phyloP scores from a whole-genome alignment of 1,140 invertebrate species.

The Drosophila malerkotliana region DNA sequence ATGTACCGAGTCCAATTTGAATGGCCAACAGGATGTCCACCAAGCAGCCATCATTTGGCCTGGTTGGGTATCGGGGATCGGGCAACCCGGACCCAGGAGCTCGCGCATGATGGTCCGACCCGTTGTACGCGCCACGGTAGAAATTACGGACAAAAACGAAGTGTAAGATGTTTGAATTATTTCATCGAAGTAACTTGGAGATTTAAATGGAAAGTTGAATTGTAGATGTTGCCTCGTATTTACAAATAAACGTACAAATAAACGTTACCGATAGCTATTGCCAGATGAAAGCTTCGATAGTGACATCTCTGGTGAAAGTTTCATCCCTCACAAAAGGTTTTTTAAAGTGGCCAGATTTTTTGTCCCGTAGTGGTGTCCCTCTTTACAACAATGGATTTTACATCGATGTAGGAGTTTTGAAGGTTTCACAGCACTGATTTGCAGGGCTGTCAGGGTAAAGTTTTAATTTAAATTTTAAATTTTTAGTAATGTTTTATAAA shows the following conservation, averaged over 20 bases:
- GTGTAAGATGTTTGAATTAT: slow-evolving; percentile 1
- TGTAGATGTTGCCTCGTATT: slow-evolving; percentile 18
- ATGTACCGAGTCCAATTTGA: slow-evolving; percentile 72
- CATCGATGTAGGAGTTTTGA: background rate
- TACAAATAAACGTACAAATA: slow-evolving; percentile 7
- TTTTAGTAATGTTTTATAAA: too few relatives aligned
- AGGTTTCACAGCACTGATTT: background rate
- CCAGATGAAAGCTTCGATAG: background rate
- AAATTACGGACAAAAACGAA: background rate
- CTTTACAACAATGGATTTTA: too few relatives aligned
- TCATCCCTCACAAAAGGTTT: background rate
- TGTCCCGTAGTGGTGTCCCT: too few relatives aligned
- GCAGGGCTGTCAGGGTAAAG: too few relatives aligned
- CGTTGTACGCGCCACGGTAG: background rate
- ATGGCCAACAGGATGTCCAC: slow-evolving; percentile 60
- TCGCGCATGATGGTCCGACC: slow-evolving; percentile 77
- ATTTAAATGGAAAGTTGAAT: slow-evolving; percentile 35
- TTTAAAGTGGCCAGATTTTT: too few relatives aligned
- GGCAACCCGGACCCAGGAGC: slow-evolving; percentile 57
- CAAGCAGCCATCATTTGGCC: slow-evolving; percentile 86
- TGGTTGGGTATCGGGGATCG: slow-evolving; percentile 84
- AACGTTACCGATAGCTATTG: slow-evolving; percentile 37
- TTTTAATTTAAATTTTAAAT: too few relatives aligned
- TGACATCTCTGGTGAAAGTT: slow-evolving; percentile 1
- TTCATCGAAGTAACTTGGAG: slow-evolving; percentile 9